phyloP scores from a whole-genome alignment of 2,113 vertebrate species.

The Neomonachus schauinslandi region DNA sequence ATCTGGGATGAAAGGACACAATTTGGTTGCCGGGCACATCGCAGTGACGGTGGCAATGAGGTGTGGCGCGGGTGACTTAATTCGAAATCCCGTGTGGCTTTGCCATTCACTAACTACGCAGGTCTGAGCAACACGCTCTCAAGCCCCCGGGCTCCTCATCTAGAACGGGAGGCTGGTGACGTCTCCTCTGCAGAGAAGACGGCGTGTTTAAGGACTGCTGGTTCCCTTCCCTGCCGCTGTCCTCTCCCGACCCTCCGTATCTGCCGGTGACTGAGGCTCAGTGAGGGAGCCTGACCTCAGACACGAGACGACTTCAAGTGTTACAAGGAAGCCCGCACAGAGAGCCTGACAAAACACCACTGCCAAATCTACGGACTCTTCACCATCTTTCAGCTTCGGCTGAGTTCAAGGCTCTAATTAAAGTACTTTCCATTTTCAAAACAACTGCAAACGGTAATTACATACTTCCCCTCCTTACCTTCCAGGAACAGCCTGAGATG shows the following conservation, averaged over 20 bases:
- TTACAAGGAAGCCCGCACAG: neutral
- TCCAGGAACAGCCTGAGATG: slow-evolving; percentile 57
- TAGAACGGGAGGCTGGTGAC: fast-evolving
- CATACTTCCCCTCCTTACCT: slow-evolving; percentile 32
- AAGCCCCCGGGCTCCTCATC: fast-evolving
- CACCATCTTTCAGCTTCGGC: neutral
- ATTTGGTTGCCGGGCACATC: neutral
- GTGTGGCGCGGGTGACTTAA: neutral
- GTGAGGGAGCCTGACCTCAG: neutral
- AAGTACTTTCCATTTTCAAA: slow-evolving; percentile 63
- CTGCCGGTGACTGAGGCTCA: neutral
- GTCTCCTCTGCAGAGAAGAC: neutral
- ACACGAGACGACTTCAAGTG: neutral
- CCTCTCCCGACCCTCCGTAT: neutral
- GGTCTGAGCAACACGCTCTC: neutral
- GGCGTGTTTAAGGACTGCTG: neutral
- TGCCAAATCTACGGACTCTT: neutral
- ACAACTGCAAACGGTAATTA: slow-evolving; percentile 49
- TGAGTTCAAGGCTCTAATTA: slow-evolving; percentile 38
- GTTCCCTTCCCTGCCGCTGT: neutral
- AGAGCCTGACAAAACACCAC: neutral
- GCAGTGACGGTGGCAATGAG: neutral
- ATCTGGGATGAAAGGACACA: neutral
- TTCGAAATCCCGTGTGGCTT: neutral
- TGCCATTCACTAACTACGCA: fast-evolving